Percentiles rank a stretch among this genome's conserved stretches.
phyloP scores from a whole-genome alignment of 2,888 invertebrate species.

The Thelaira solivaga region DNA sequence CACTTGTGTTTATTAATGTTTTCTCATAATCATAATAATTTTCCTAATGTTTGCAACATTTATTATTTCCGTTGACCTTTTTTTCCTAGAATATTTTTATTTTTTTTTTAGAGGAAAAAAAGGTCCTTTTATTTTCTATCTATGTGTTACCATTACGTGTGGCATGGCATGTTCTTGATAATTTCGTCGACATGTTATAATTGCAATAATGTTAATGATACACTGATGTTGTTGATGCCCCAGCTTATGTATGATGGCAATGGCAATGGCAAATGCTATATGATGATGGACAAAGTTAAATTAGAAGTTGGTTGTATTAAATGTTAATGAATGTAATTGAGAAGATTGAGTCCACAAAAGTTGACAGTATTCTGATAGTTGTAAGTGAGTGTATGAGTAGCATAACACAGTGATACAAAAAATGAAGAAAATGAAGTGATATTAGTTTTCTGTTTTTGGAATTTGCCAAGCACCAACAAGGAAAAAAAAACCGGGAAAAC shows the following conservation, averaged over 20 bases:
- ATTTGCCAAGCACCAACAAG: too few species aligned
- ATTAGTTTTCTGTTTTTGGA: too few species aligned
- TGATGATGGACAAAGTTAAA: constrained; percentile 74
- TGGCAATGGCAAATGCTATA: constrained; percentile 73
- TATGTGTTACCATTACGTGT: constrained; percentile 1
- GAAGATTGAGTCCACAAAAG: constrained; percentile 63
- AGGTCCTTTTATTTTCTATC: constrained; percentile 32
- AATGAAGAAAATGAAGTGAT: neutral
- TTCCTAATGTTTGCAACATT: constrained; percentile 72
- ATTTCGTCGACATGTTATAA: constrained; percentile 56
- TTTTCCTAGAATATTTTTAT: constrained; percentile 2
- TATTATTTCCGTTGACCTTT: constrained; percentile 73
- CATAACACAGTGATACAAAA: constrained; percentile 27
- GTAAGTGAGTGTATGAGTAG: constrained; percentile 1
- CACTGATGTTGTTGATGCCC: constrained; percentile 17
- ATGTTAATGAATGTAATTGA: constrained; percentile 73
- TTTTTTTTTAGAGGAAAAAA: constrained; percentile 11
- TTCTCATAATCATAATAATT: constrained; percentile 72
- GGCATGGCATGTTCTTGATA: constrained; percentile 39
- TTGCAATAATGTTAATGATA: constrained; percentile 48
- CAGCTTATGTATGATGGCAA: constrained; percentile 33
- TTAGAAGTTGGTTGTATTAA: constrained; percentile 71
- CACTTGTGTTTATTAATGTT: constrained; percentile 60
- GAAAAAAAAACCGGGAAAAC: too few species aligned
- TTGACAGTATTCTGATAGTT: neutral